Evolutionary conservation across 2,888 invertebrate species (phyloP).

Genomic region (Ditylenchus weischeri): DNA sequence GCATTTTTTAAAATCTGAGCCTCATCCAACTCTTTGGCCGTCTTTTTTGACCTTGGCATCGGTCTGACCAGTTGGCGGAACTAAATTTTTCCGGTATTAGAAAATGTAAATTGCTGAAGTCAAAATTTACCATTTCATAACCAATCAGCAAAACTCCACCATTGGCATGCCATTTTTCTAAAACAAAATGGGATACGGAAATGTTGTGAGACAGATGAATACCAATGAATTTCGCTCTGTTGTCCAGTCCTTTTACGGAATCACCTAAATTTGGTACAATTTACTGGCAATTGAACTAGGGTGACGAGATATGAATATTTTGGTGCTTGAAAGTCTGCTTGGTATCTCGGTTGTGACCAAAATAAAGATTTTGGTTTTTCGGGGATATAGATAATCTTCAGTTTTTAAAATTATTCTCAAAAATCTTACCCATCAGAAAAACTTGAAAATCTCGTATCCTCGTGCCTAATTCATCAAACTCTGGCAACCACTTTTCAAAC

Average conservation of each 20-base stretch:
- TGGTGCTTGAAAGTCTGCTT: too few relatives aligned
- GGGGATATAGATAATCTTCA: background rate
- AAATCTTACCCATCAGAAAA: constrained; percentile 65
- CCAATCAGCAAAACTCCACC: constrained; percentile 94
- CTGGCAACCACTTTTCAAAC: constrained; percentile 93
- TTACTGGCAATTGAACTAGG: too few relatives aligned
- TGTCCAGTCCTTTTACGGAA: constrained; percentile 64
- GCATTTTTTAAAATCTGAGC: constrained; percentile 7
- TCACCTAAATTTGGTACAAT: too few relatives aligned
- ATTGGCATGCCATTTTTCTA: constrained; percentile 75
- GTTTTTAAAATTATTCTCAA: constrained; percentile 59
- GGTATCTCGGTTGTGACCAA: too few relatives aligned
- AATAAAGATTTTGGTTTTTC: too few relatives aligned
- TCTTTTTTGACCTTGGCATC: background rate
- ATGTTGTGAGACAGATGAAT: constrained; percentile 20
- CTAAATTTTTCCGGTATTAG: constrained; percentile 60
- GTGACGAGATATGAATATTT: too few relatives aligned
- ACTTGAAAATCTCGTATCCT: constrained; percentile 74
- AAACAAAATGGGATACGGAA: constrained; percentile 38
- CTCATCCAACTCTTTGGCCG: constrained; percentile 2
- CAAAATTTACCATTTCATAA: constrained; percentile 75
- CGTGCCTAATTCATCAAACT: constrained; percentile 20
- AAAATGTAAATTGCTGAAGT: background rate
- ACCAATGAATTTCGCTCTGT: constrained; percentile 75
- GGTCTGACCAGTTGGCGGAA: constrained; percentile 2